Evolutionary conservation across 2,797 vertebrate species (phyloP), one percentile per base, ranked within the genome.

Genomic region (Sebastes baramenuke): DNA sequence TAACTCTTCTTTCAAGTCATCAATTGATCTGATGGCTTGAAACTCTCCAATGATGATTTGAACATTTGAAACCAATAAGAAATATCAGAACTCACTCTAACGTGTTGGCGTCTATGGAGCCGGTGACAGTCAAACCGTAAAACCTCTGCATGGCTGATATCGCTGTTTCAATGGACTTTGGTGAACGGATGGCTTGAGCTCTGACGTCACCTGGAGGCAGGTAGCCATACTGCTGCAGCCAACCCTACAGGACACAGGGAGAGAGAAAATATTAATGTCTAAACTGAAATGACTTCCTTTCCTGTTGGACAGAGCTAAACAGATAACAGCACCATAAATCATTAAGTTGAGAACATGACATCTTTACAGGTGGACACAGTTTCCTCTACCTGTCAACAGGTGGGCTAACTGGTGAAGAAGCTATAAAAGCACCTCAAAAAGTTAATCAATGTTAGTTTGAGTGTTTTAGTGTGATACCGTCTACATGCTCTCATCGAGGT

Each of bases 201-300:
- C 95, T 93, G 13, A 97, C 95, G 80, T 98, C 97, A 13, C 97
- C 97, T 1, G 97, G 97, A 68, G 97, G 97, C 81, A 98, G 94
- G 94, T 98, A 98, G 10, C 98, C 98, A 92, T 97, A 98, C 83
- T 97, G 96, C 92, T 99, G 98, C 64, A 99, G 93, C 98, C 98
- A 99, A 24, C 92, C 95, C 97, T 98, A 67, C 56, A 38, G 52
- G 25, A 80, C 20, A 54, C 67, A 61, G 3, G 82, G 14, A 52
- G 4, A 70, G 4, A 72, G 30, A 9, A 30, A 62, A 62, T 1
- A 42, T 42, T 16, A 42, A 42, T 16, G 38, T 42, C 38, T 42
- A 42, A 42, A 42, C 25, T 13, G 30, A 22, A 62, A 30, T 30
- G 0, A 60, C n/a, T 73, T 24, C 24, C 6, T 58, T 67, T 59